phyloP scores from a whole-genome alignment of 2,113 vertebrate species.

The Eulacestoma nigropectus region DNA sequence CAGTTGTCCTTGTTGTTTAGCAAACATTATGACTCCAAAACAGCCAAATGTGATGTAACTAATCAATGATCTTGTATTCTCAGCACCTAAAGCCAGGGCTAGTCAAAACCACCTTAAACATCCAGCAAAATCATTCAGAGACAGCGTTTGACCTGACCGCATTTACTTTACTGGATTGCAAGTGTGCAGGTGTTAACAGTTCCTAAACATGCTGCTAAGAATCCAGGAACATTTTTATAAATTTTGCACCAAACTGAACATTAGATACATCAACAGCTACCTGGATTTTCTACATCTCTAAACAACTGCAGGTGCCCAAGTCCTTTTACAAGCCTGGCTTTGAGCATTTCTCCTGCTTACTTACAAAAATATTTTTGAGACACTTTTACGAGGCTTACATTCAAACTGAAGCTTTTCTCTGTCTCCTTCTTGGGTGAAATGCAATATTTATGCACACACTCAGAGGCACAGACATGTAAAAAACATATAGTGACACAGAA shows the following conservation, averaged over 20 bases:
- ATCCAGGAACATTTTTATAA: not conserved
- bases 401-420: not conserved
- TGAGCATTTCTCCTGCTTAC: not conserved
- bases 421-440: not conserved
- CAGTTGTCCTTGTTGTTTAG: not conserved
- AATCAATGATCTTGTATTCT: not conserved
- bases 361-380: not conserved
- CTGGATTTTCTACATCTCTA: not conserved
- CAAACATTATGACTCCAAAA: not conserved
- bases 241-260: not conserved
- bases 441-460: not conserved
- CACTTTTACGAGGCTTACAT: not conserved
- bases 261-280: not conserved
- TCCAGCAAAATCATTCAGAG: not conserved
- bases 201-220: not conserved
- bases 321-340: not conserved
- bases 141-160: not conserved
- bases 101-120: not conserved
- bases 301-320: not conserved
- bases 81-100: not conserved
- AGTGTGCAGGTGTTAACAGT: not conserved
- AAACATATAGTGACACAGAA: not conserved
- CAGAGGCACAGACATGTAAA: not conserved
- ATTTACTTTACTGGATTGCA: not conserved
- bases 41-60: not conserved